These are phyloP conservation scores for Galeruca laticollis DNA, from an alignment of 2,888 invertebrate species.

Conservation along the genomic window DNA sequence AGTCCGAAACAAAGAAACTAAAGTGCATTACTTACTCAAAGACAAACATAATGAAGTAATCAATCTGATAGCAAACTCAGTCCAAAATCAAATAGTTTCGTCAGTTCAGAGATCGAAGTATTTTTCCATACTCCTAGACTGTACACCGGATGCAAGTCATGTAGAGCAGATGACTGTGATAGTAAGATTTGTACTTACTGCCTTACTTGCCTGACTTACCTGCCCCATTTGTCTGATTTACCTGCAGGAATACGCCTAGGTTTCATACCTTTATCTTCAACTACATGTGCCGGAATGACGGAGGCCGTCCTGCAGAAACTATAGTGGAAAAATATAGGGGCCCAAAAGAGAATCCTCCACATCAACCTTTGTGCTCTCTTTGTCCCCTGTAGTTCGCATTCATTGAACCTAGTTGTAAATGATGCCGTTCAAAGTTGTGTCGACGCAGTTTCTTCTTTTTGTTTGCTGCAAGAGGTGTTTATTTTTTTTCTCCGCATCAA, in stretches of 20 bases:
- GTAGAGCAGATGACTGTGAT: constrained; percentile 51
- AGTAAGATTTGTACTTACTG: constrained; percentile 36
- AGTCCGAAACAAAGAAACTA: constrained; percentile 1
- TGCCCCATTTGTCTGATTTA: too few relatives aligned
- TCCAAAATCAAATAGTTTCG: too few relatives aligned
- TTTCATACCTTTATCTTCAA: constrained; percentile 41
- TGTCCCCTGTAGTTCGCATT: constrained; percentile 22
- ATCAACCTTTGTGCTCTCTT: constrained; percentile 15
- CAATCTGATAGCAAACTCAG: not conserved
- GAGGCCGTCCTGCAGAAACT: too few relatives aligned
- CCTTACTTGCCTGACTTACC: too few relatives aligned
- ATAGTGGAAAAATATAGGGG: too few relatives aligned
- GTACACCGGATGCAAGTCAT: constrained; percentile 49
- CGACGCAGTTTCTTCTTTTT: constrained; percentile 44
- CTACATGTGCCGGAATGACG: constrained; percentile 47
- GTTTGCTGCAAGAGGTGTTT: constrained; percentile 42
- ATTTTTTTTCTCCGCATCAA: constrained; percentile 50
- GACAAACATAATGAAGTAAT: constrained; percentile 33
- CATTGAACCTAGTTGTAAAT: constrained; percentile 54
- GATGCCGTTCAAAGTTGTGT: constrained; percentile 49
- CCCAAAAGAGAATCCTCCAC: not conserved
- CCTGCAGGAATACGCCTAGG: too few relatives aligned
- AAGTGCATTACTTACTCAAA: constrained; percentile 29
- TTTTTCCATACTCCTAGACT: constrained; percentile 53
- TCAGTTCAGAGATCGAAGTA: constrained; percentile 44